A percentile compares a stretch with the other conserved stretches of the same genome.
Evolutionary conservation across 2,113 vertebrate species (phyloP).

Genomic region (Burhinus bistriatus): DNA sequence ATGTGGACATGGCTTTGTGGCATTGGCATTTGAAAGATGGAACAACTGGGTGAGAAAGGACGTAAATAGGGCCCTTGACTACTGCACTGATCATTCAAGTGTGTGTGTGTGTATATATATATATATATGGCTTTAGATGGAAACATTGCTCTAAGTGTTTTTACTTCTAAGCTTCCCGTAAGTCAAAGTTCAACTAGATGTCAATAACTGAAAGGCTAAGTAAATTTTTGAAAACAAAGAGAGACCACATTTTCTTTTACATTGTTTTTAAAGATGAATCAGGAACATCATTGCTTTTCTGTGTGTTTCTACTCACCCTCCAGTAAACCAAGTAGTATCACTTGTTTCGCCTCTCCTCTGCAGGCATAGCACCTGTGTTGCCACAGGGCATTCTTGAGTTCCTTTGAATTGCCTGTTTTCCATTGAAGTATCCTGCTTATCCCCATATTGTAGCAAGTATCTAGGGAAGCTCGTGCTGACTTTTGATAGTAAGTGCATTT

Average conservation of each 20-base stretch:
- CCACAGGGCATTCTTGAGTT: background rate
- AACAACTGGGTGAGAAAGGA: background rate
- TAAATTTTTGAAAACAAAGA: background rate
- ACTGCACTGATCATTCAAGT: background rate
- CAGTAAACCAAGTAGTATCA: background rate
- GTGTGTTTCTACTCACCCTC: background rate
- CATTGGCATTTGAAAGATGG: background rate
- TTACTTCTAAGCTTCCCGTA: background rate
- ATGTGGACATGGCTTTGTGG: background rate
- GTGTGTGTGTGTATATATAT: too few relatives aligned
- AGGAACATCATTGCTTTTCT: background rate
- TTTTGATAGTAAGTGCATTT: background rate
- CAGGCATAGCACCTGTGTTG: background rate
- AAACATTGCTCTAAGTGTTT: background rate
- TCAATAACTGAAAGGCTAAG: background rate
- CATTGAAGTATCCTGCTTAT: background rate
- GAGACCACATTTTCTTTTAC: background rate
- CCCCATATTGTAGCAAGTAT: background rate
- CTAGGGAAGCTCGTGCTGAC: background rate
- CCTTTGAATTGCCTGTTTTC: background rate
- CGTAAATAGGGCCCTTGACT: background rate
- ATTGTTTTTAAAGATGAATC: background rate
- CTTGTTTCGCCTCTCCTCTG: background rate
- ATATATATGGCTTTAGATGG: background rate
- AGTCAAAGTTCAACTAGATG: background rate